These are phyloP conservation scores for Cheumatopsyche charites DNA, from an alignment of 1,140 invertebrate genomes.

Conservation along the genomic window DNA sequence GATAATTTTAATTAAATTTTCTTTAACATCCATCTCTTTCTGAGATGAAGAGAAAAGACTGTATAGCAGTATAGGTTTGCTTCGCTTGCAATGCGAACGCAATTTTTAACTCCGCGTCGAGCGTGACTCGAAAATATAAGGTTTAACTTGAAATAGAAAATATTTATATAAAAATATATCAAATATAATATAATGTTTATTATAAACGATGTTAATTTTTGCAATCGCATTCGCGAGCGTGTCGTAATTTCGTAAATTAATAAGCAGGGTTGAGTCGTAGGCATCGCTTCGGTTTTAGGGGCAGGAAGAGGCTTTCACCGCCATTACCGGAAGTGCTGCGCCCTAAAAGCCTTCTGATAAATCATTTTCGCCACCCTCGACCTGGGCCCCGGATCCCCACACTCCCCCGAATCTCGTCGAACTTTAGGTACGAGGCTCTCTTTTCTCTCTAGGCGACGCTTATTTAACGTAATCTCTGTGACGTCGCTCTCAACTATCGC, in stretches of 20 bases:
- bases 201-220: too few species aligned
- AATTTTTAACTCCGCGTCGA: too few species aligned
- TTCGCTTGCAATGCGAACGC: too few species aligned
- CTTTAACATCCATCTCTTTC: too few species aligned
- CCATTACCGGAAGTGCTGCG: constrained; percentile 38
- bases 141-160: too few species aligned
- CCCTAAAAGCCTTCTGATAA: constrained; percentile 28
- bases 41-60: too few species aligned
- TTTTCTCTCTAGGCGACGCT: neutral
- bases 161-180: too few species aligned
- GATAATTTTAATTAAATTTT: too few species aligned
- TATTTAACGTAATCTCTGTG: constrained; percentile 18
- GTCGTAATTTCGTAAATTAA: constrained; percentile 31
- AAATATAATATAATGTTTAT: too few species aligned
- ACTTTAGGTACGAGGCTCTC: neutral
- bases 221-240: neutral
- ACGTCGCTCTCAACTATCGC: constrained; percentile 8
- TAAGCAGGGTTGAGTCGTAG: constrained; percentile 20
- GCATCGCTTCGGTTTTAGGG: neutral
- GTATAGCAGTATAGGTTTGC: too few species aligned
- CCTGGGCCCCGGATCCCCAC: neutral
- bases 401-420: neutral
- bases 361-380: constrained; percentile 15
- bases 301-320: constrained; percentile 33
- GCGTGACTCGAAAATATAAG: too few species aligned